phyloP scores from a whole-genome alignment of 2,888 invertebrate species.

The Synanthedon andrenaeformis region DNA sequence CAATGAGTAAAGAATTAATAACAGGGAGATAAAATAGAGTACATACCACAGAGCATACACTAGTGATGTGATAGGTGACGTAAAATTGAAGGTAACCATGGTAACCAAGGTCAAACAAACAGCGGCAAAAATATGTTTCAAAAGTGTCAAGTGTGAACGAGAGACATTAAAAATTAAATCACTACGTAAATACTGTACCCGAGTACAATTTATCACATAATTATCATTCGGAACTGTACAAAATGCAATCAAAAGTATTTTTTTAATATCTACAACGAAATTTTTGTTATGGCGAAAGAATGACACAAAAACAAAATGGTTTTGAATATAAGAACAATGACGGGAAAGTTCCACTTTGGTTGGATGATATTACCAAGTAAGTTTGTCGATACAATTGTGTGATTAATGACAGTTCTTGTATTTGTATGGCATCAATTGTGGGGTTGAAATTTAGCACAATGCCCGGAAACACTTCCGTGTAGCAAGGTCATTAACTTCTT shows the following conservation, averaged over 20 bases:
- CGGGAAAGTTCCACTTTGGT: slow-evolving; percentile 46
- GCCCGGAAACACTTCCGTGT: slow-evolving; percentile 20
- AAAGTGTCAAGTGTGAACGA: slow-evolving; percentile 54
- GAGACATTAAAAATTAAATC: slow-evolving; percentile 13
- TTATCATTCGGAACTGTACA: too few species aligned
- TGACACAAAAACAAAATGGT: slow-evolving; percentile 50
- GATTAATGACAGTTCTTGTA: slow-evolving; percentile 24
- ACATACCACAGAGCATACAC: too few species aligned
- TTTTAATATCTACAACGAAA: too few species aligned
- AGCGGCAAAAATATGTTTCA: slow-evolving; percentile 58
- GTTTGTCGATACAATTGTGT: slow-evolving; percentile 16
- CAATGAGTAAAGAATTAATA: too few species aligned
- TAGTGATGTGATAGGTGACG: too few species aligned
- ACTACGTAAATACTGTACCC: too few species aligned
- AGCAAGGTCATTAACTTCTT: slow-evolving; percentile 15
- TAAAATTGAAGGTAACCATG: slow-evolving; percentile 20
- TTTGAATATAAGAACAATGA: slow-evolving; percentile 37
- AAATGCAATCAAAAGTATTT: slow-evolving; percentile 3
- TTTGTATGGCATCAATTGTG: slow-evolving; percentile 15
- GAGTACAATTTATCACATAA: too few species aligned
- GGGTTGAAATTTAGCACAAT: slow-evolving; percentile 18
- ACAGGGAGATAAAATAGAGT: too few species aligned
- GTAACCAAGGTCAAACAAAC: slow-evolving; percentile 68
- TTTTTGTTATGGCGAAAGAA: slow-evolving; percentile 41
- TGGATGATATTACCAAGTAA: slow-evolving; percentile 60